Base-by-base conservation (phyloP, 2,888 invertebrate species). In the Alloscopus bannaensis region DNA sequence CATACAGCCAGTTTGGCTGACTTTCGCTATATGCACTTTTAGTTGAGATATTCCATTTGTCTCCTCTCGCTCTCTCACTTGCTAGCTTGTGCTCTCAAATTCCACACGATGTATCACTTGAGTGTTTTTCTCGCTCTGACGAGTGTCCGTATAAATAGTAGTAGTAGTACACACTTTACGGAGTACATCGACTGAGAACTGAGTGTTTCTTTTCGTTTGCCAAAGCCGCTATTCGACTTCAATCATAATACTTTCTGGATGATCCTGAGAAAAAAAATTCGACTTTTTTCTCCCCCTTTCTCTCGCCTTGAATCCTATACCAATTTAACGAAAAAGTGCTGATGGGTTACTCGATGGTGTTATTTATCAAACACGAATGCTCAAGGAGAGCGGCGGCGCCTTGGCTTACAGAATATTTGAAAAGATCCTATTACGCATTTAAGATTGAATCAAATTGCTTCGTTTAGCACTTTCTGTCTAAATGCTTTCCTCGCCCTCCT, bases 301-400 rank as follows among this genome's bases (percentile, higher is more conserved):
- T 50, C 42, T 50, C 31, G 8, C 8, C 52, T 62, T 62, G 22
- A 31, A 71, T 71, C 24, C 42, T 64, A 40, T 36, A 42, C 72
- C 62, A 52, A 72, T 72, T 72, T 64, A 29, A 24, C 36, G 36
- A 68, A 40, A 66, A 28, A n/a, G 24, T 55, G 18, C 22, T 29
- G 59, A 59, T 47, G 24, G 24, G 59, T 42, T 26, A 55, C 72
- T 72, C 55, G 18, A 55, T 20, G 26, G 31, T 55, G 72, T 64
- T 72, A 52, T 55, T 72, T 72, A 64, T 72, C 52, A 55, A 55
- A 72, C 28, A 55, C 55, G 64, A 72, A 42, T 55, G 42, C 28
- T 72, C 42, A 72, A 64, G 72, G 64, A 36, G 24, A 60, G 50
- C 6, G 45, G 11, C n/a, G 59, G n/a, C n/a, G n/a, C n/a, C n/a